A percentile compares a stretch with the other conserved stretches of the same genome.
Evolutionary conservation across 2,888 invertebrate species (phyloP).

Genomic region (Diachrysia chrysitis): DNA sequence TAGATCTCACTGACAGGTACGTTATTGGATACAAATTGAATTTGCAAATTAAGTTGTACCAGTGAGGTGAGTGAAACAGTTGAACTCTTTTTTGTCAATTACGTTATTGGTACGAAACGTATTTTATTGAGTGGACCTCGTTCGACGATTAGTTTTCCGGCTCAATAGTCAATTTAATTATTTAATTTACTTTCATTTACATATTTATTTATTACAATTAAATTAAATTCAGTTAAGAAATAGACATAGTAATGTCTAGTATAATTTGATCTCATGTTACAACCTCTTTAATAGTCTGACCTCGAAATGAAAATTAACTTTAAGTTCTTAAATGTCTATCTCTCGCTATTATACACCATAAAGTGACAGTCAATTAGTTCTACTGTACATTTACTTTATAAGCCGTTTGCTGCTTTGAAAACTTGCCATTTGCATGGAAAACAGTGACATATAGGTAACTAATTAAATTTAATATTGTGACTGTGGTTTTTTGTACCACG

Average conservation of each 20-base stretch:
- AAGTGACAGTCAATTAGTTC: too few relatives aligned
- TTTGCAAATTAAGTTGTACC: constrained; percentile 72
- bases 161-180: constrained; percentile 48
- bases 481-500: too few relatives aligned
- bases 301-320: too few relatives aligned
- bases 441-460: too few relatives aligned
- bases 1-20: constrained; percentile 68
- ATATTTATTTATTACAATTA: background rate
- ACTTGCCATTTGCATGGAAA: too few relatives aligned
- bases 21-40: constrained; percentile 71
- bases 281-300: background rate
- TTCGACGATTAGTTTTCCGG: constrained; percentile 51
- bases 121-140: constrained; percentile 46
- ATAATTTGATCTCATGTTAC: background rate
- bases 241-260: background rate
- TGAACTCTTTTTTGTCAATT: constrained; percentile 63
- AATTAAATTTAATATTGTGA: too few relatives aligned
- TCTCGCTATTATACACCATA: too few relatives aligned
- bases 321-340: too few relatives aligned
- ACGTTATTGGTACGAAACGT: constrained; percentile 47
- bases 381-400: too few relatives aligned
- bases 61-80: constrained; percentile 64
- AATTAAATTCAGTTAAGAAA: background rate
- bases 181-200: constrained; percentile 24
- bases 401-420: too few relatives aligned